phyloP scores from a whole-genome alignment of 1,140 invertebrate genomes.

The Zophobas morio region DNA sequence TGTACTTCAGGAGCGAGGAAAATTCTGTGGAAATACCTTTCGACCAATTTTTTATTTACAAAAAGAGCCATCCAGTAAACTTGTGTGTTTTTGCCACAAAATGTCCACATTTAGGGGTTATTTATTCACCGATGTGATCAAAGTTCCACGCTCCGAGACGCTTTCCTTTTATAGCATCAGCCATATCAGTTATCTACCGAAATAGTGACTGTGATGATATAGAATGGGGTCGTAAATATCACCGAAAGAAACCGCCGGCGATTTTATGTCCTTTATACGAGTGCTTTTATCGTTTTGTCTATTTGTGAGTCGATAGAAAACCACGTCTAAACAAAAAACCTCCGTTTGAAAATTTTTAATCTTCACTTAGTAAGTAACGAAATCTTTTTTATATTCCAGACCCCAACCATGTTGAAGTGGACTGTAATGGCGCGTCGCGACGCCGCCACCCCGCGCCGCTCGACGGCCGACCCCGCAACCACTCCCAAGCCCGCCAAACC shows the following conservation, averaged over 20 bases:
- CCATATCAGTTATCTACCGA: constrained; percentile 18
- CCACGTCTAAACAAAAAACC: too few species aligned
- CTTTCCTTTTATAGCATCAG: background rate
- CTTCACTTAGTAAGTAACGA: too few species aligned
- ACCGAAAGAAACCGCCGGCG: constrained; percentile 7
- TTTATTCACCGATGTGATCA: constrained; percentile 16
- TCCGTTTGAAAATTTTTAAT: too few species aligned
- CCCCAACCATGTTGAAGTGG: constrained; percentile 65
- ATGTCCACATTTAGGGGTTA: background rate
- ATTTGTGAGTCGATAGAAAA: too few species aligned
- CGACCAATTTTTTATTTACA: too few species aligned
- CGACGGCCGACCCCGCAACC: constrained; percentile 43
- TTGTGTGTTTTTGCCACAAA: too few species aligned
- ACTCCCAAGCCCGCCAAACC: constrained; percentile 29
- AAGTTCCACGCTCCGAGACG: background rate
- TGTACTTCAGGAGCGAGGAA: too few species aligned
- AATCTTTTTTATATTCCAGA: constrained; percentile 4
- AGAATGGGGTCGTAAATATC: constrained; percentile 21
- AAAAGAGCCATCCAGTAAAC: too few species aligned
- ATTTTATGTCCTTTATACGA: constrained; percentile 12
- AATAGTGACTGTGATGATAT: constrained; percentile 12
- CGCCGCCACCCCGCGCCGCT: constrained; percentile 48
- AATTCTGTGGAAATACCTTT: too few species aligned
- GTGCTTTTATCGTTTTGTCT: constrained; percentile 2
- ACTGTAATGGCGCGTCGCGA: constrained; percentile 60